phyloP scores from a whole-genome alignment of 2,113 vertebrate species.

The Gorsachius goisagi region DNA sequence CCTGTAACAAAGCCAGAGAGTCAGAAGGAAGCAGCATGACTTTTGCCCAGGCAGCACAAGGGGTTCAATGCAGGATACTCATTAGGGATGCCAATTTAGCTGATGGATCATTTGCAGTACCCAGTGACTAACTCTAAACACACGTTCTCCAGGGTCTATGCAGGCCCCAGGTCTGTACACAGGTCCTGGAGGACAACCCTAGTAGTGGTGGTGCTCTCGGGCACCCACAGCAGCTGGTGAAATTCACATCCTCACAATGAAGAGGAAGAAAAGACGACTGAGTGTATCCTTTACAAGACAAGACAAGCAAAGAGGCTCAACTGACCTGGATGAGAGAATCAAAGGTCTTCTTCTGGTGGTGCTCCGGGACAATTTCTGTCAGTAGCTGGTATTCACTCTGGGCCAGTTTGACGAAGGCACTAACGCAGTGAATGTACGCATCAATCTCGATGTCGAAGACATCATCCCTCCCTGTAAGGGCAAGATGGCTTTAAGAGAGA shows the following conservation, averaged over 20 bases:
- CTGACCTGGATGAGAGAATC: constrained; percentile 96
- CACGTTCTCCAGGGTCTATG: background rate
- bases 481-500: background rate
- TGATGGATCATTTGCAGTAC: background rate
- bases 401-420: constrained; percentile 94
- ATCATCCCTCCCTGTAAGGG: constrained; percentile 89
- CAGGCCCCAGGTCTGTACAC: background rate
- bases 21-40: background rate
- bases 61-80: background rate
- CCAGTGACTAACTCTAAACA: background rate
- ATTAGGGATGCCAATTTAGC: background rate
- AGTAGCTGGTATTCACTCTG: constrained; percentile 94
- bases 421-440: constrained; percentile 95
- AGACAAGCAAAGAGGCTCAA: background rate
- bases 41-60: background rate
- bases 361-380: constrained; percentile 89
- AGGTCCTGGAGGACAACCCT: background rate
- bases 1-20: constrained; percentile 73
- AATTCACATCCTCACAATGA: background rate
- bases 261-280: background rate
- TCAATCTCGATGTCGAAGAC: constrained; percentile 93
- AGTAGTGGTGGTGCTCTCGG: background rate
- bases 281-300: background rate
- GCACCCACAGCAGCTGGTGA: background rate
- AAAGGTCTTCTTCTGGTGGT: constrained; percentile 98